Evolutionary conservation across 2,113 vertebrate genomes (phyloP).

Genomic region (Synodontis membranacea): DNA sequence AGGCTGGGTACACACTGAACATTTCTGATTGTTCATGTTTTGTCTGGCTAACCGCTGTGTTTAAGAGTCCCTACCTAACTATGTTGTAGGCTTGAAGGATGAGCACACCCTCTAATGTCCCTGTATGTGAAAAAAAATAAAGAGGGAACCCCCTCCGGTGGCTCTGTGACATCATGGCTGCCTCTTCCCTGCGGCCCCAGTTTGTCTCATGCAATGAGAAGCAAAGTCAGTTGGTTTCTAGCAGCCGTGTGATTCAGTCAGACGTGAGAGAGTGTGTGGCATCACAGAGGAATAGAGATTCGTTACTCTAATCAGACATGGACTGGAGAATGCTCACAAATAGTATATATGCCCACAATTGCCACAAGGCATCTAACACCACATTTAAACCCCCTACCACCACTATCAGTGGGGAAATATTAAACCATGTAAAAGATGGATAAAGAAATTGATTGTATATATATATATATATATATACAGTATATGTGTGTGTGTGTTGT

Average conservation of each 20-base stretch:
- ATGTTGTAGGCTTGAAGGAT: background rate
- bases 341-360: conserved; percentile 69
- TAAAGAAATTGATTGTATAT: too few species aligned
- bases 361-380: conserved; percentile 83
- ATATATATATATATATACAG: too few species aligned
- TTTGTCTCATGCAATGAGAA: conserved; percentile 82
- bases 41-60: background rate
- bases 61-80: background rate
- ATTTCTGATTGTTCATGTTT: background rate
- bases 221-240: conserved; percentile 77
- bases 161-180: conserved; percentile 65
- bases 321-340: conserved; percentile 69
- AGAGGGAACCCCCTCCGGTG: conserved; percentile 22
- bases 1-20: background rate
- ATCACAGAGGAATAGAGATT: conserved; percentile 63
- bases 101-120: background rate
- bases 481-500: background rate
- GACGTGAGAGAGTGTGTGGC: conserved; percentile 73
- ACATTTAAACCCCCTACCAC: conserved; percentile 68
- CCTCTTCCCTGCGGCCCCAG: conserved; percentile 73
- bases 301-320: conserved; percentile 75
- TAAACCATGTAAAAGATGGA: too few species aligned
- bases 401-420: conserved; percentile 37
- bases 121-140: conserved; percentile 6
- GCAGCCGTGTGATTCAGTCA: conserved; percentile 79